Conservation (phyloP, 2,113 vertebrate genomes). For the Bucco capensis region DNA sequence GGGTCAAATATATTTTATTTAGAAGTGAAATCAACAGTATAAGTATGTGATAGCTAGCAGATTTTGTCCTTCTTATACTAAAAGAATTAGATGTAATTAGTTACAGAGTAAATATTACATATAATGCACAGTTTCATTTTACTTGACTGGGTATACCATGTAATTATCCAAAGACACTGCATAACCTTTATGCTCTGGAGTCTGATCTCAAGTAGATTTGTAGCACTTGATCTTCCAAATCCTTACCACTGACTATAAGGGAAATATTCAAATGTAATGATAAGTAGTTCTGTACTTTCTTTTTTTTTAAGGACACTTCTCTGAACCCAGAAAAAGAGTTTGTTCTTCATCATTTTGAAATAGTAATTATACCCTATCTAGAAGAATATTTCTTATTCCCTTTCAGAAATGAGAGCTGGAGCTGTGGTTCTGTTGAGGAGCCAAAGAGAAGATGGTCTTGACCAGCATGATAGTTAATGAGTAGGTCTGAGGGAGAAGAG, state of each 20-base stretch:
- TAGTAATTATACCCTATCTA: neutral
- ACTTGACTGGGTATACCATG: neutral
- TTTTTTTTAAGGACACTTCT: neutral
- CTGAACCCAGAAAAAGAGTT: neutral
- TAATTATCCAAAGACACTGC: neutral
- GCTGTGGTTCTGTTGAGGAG: neutral
- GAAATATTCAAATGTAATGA: neutral
- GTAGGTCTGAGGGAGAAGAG: neutral
- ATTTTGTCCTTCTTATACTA: neutral
- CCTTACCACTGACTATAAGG: neutral
- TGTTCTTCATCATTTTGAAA: neutral
- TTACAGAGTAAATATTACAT: neutral
- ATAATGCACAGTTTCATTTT: neutral
- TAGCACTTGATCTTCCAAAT: neutral
- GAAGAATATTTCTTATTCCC: neutral
- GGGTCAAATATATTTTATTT: neutral
- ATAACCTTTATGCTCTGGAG: neutral
- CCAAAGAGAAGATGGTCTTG: neutral
- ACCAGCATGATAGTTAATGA: neutral
- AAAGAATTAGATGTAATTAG: neutral
- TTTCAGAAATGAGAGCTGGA: neutral
- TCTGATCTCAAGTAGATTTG: neutral
- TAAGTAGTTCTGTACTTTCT: neutral
- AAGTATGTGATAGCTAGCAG: neutral
- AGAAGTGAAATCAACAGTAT: neutral